Base-by-base conservation (phyloP, 1,140 invertebrate genomes). In the Calephelis nemesis region DNA sequence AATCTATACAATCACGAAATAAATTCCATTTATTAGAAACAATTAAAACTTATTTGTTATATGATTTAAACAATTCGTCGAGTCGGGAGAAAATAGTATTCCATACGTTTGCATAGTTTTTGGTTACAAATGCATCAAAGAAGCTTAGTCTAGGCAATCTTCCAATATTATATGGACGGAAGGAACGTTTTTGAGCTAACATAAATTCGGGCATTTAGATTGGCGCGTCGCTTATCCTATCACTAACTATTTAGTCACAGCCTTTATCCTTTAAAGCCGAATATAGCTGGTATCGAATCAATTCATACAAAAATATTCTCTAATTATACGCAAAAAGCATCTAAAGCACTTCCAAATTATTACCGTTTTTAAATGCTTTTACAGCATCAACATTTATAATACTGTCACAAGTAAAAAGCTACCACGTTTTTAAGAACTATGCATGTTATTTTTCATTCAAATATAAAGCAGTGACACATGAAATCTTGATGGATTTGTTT, bases 101-200 rank as follows among this genome's bases (percentile, higher is more conserved):
- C 40, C 65, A 66, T 39, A 60, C 52, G 39, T 66, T 58, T 47
- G 39, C 19, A 8, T 50, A 15, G 15, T 66, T 47, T 66, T 40
- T 52, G 65, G 42, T 66, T 58, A 58, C 52, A 67, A 67, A 70
- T 72, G 73, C 67, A 70, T 66, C 49, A 40, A 71, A 67, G 39
- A 74, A 82, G 84, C 83, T 87, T 87, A 87, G 68, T 75, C 81
- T 87, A 84, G 83, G 76, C 76, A 77, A 84, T 79, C 79, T 76
- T 83, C 77, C 78, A 78, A 77, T 75, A 77, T 80, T 76, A 63
- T 74, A 71, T 88, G 88, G 88, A 90, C 88, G 88, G 88, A 90
- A 88, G 88, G 88, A 83, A 84, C 74, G 63, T 80, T 85, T 74
- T 87, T 87, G 86, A 88, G 86, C 85, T 76, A 83, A 88, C 72